Evolutionary conservation across 2,113 vertebrate genomes (phyloP), one percentile per base, ranked within the genome.

Genomic region (Empidonax alnorum): DNA sequence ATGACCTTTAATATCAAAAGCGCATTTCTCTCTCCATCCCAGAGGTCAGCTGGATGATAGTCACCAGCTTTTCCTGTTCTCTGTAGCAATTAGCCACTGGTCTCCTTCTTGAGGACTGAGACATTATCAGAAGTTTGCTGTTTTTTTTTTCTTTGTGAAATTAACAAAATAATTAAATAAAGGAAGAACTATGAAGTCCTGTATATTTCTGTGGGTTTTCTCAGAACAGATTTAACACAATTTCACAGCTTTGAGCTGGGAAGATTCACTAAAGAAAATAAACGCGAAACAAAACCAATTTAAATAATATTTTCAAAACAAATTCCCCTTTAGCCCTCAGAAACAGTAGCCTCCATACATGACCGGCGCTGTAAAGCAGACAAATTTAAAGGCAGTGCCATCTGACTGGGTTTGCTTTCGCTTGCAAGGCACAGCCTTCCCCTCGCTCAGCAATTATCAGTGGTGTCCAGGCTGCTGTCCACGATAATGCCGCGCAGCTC

Each of bases 401-500:
- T 23, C 49, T 7, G n/a, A 14, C 31, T 49, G 72, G 41, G 68
- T 93, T 90, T 88, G 27, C 84, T 96, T 93, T 75, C 44, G 33
- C 87, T 96, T 92, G 84, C 94, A 88, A 84, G 92, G 92, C 95
- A 90, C 15, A 55, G 80, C 84, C 82, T 68, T 86, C 62, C 76
- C 61, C 66, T 75, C 61, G 42, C 93, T 94, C 94, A 89, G 93
- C 95, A 96, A 97, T 98, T 98, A 98, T 97, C 97, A 95, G 86
- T 35, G 90, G 59, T 92, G 81, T 91, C 90, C 93, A 95, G 97
- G 94, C 93, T 93, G 92, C 96, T 97, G 97, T 97, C 47, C 50
- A 91, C 97, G 97, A 96, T 97, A 98, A 98, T 87, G 82, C 97
- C 77, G 87, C 95, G 97, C 96, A 97, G 94, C 96, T 91, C 96